phyloP scores from a whole-genome alignment of 2,113 vertebrate genomes.

The Psilopogon haemacephalus region DNA sequence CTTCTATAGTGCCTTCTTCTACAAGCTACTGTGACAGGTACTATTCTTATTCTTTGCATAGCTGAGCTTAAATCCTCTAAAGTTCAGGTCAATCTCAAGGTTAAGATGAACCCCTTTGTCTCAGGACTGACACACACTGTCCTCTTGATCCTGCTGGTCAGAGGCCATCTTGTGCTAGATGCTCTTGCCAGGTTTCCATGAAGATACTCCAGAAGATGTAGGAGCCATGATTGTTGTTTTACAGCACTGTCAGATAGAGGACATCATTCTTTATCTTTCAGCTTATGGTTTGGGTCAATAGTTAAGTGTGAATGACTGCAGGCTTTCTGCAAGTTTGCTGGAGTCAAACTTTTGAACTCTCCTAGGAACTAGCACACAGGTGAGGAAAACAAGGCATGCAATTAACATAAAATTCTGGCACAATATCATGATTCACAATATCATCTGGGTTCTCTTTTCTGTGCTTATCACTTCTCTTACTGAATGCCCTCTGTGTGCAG shows the following conservation, averaged over 20 bases:
- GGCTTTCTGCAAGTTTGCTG: not conserved
- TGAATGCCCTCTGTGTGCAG: not conserved
- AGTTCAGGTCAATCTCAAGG: constrained; percentile 6
- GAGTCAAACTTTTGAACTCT: constrained; percentile 36
- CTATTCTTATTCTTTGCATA: not conserved
- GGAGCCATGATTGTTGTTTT: not conserved
- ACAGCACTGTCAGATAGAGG: not conserved
- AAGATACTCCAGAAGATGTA: not conserved
- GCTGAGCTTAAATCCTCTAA: not conserved
- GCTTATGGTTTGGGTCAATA: not conserved
- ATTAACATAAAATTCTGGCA: constrained; percentile 48
- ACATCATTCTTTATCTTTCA: constrained; percentile 31
- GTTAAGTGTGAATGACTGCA: not conserved
- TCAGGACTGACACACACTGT: not conserved
- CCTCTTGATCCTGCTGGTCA: not conserved
- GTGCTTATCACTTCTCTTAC: not conserved
- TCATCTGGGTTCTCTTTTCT: not conserved
- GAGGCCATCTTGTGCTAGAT: not conserved
- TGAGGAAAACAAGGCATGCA: constrained; percentile 3
- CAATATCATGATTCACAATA: not conserved
- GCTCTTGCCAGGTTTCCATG: not conserved
- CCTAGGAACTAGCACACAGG: not conserved
- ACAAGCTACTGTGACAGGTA: not conserved
- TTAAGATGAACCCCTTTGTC: constrained; percentile 10
- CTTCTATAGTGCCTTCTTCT: not conserved